Evolutionary conservation across 2,113 vertebrate species (phyloP), one percentile per base, ranked within the genome.

Genomic region (Hippocampus comes): DNA sequence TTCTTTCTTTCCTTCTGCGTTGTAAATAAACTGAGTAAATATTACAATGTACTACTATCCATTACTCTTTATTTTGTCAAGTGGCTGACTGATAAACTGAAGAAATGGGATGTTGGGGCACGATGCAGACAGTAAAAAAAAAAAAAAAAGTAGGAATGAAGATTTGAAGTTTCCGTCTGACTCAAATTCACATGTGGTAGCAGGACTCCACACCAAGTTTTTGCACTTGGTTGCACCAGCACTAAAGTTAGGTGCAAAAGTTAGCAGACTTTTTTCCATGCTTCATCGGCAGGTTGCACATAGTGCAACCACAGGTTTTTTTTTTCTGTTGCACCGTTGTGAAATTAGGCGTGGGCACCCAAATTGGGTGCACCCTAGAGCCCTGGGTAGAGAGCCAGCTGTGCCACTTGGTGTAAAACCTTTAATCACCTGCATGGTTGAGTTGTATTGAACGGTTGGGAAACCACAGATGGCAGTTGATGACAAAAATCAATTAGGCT

Each of bases 361-460:
- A 38, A 6, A 38, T 38, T 38, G 34, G 34, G 34, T 38, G 34
- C 34, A 38, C 34, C 5, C 34, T 5, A 1, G 34, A 38, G 34
- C 34, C 34, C 34, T 6, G 34, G 34, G 34, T 38, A 6, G 34
- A 38, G 25, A 84, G 20, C 87, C 80, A 81, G 80, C 83, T 80
- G 80, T 82, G 93, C 91, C 90, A 94, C 90, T 83, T 68, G 91
- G 94, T 59, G 88, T 82, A 81, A 76, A 88, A 67, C 66, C 66
- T 87, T 91, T 86, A 78, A 78, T 82, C 89, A 84, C 90, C 90
- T 76, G 90, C 82, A 78, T 88, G 71, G 86, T 91, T 38, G 34
- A 95, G 90, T 94, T 95, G 96, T 93, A 94, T 95, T 94, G 91
- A 94, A 69, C 75, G 80, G 70, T 81, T 90, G 92, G 92, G 93